Evolutionary conservation across 2,797 vertebrate genomes (phyloP), one percentile per base, ranked within the genome.

Genomic region (Coreius guichenoti): DNA sequence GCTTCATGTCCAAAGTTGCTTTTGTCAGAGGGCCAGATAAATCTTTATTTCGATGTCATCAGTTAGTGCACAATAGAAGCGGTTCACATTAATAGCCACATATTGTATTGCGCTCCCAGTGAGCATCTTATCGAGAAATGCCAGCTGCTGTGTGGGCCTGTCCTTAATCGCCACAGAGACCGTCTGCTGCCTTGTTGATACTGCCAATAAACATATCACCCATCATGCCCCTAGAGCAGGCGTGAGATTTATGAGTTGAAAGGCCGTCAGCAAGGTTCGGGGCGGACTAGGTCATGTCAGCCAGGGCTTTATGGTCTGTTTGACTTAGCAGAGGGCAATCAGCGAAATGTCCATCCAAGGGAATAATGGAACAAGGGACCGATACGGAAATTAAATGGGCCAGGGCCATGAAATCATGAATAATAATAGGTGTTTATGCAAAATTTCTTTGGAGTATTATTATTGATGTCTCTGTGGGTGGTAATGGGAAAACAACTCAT

Each of bases 181-280:
- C 90, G 91, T 92, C 94, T 95, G 94, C 90, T 87, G 83, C 89
- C 92, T 63, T 43, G 90, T 88, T 93, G 94, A 96, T 94, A 95
- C 91, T 87, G 93, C 92, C 93, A 94, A 94, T 93, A 93, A 94
- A 95, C 90, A 93, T 89, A 93, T 93, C 93, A 91, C 92, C 89
- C 91, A 91, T 93, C 91, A 83, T 90, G 93, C 87, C 89, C 91
- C 84, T 86, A 89, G 89, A 92, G 79, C 75, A 68, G 39, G 84
- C 89, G 70, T 73, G 78, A 90, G 91, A 94, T 95, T 95, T 94
- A 94, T 90, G 80, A 90, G 85, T 74, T 91, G 89, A 91, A 78
- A 70, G 82, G 33, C 88, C 36, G 87, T 90, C 91, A 91, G 87
- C 81, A 26, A 84, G 84, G 87, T 84, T 79, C 81, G 86, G 92